Evolutionary conservation across 2,888 invertebrate species (phyloP).

Genomic region (Sarcophaga carnaria): DNA sequence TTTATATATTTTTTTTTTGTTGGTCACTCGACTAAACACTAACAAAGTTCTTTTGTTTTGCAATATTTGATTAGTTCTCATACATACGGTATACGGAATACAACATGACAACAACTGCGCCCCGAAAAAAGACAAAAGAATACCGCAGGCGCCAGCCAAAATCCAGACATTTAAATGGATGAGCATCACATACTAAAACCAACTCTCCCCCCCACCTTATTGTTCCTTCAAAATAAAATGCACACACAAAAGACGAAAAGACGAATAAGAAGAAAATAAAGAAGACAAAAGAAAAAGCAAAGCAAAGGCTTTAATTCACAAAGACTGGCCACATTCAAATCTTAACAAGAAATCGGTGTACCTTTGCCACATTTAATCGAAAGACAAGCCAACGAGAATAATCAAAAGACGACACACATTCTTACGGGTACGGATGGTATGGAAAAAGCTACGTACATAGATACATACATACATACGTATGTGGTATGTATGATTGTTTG

Average conservation of each 20-base stretch:
- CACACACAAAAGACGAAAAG: constrained; percentile 31
- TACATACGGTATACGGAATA: constrained; percentile 68
- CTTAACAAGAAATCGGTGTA: constrained; percentile 79
- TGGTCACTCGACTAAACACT: constrained; percentile 45
- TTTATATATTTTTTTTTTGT: neutral
- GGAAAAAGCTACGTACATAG: neutral
- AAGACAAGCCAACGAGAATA: constrained; percentile 55
- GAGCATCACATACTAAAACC: constrained; percentile 65
- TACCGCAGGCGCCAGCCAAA: constrained; percentile 80
- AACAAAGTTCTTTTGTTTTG: constrained; percentile 77
- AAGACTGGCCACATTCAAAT: constrained; percentile 77
- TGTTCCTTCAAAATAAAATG: constrained; percentile 36
- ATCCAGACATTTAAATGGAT: constrained; percentile 72
- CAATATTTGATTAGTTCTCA: constrained; percentile 78
- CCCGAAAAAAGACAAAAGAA: constrained; percentile 76
- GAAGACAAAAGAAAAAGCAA: constrained; percentile 2
- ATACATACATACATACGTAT: constrained; percentile 39
- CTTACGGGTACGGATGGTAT: neutral
- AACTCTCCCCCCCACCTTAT: constrained; percentile 20
- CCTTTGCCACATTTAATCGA: constrained; percentile 71
- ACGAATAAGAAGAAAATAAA: constrained; percentile 47
- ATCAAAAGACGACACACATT: neutral
- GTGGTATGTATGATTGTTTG: neutral
- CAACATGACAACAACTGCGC: constrained; percentile 69
- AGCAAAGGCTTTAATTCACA: constrained; percentile 52